Percentiles rank a stretch among this genome's conserved stretches.
Conservation (phyloP, 1,140 invertebrate genomes). For the Drosophila truncata region DNA sequence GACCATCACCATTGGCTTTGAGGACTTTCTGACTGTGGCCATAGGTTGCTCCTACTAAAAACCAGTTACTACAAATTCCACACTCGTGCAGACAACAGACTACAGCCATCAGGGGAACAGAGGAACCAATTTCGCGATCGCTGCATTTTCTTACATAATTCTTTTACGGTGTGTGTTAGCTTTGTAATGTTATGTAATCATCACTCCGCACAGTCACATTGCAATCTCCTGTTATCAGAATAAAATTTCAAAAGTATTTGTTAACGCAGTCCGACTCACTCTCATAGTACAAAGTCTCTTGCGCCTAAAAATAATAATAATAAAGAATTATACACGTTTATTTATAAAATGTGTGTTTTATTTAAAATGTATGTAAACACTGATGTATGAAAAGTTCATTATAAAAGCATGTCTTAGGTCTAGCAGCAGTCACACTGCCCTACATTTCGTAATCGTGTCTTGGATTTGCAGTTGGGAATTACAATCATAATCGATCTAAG, state of each 20-base stretch:
- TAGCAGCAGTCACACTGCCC: conserved; percentile 68
- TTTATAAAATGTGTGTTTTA: conserved; percentile 68
- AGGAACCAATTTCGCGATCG: conserved; percentile 45
- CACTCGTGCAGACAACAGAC: conserved; percentile 15
- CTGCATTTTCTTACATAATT: conserved; percentile 55
- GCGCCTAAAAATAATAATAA: conserved; percentile 49
- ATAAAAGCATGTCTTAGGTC: conserved; percentile 63
- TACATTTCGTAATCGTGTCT: conserved; percentile 51
- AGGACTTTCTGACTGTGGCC: conserved; percentile 93
- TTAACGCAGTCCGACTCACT: conserved; percentile 41
- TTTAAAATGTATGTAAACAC: conserved; percentile 61
- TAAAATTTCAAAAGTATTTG: conserved; percentile 60
- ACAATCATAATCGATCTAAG: conserved; percentile 24
- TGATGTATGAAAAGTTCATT: conserved; percentile 41
- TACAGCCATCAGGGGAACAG: conserved; percentile 23
- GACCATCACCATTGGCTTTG: conserved; percentile 92
- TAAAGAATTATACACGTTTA: conserved; percentile 50
- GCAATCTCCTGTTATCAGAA: conserved; percentile 58
- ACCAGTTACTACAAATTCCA: conserved; percentile 3
- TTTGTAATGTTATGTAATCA: conserved; percentile 31
- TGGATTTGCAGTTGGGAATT: conserved; percentile 38
- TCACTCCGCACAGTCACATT: conserved; percentile 45
- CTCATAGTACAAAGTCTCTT: conserved; percentile 69
- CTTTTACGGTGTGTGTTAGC: conserved; percentile 44
- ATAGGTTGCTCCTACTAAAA: conserved; percentile 89